phyloP scores from a whole-genome alignment of 1,140 invertebrate species.

The Sarcophaga bullata region DNA sequence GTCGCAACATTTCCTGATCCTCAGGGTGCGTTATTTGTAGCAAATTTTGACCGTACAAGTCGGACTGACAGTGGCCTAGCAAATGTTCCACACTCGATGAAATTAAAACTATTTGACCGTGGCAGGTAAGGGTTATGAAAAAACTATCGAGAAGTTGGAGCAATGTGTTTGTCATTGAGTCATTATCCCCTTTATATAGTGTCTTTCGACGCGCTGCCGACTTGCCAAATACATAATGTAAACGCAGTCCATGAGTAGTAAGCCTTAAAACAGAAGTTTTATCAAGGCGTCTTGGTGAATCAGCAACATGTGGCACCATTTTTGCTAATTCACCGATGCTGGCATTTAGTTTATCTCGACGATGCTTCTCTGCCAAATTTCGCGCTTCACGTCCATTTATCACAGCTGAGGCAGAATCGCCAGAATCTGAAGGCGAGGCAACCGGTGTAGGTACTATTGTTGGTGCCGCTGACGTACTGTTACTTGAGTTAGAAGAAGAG shows the following conservation, averaged over 20 bases:
- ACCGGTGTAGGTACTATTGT: neutral
- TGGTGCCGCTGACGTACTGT: neutral
- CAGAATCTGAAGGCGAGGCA: neutral
- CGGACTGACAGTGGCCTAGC: constrained; percentile 85
- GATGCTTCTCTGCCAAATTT: constrained; percentile 88
- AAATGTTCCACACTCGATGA: constrained; percentile 84
- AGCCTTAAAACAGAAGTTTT: constrained; percentile 91
- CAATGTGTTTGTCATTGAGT: constrained; percentile 60
- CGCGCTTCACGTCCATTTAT: constrained; percentile 75
- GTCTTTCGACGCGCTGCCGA: constrained; percentile 44
- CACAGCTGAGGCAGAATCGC: constrained; percentile 53
- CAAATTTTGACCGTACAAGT: constrained; percentile 86
- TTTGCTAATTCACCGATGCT: constrained; percentile 84
- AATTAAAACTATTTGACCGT: constrained; percentile 87
- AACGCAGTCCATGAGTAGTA: constrained; percentile 78
- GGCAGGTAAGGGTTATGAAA: constrained; percentile 81
- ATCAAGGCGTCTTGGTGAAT: constrained; percentile 82
- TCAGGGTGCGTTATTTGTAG: constrained; percentile 80
- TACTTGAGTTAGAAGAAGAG: neutral
- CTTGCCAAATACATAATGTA: constrained; percentile 63
- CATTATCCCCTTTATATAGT: constrained; percentile 19
- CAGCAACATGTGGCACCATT: constrained; percentile 83
- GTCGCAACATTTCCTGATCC: constrained; percentile 77
- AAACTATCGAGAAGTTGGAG: constrained; percentile 73
- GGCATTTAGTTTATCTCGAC: constrained; percentile 88